A percentile compares a stretch with the other conserved stretches of the same genome.
phyloP scores from a whole-genome alignment of 2,113 vertebrate species.

The Mungos mungo region DNA sequence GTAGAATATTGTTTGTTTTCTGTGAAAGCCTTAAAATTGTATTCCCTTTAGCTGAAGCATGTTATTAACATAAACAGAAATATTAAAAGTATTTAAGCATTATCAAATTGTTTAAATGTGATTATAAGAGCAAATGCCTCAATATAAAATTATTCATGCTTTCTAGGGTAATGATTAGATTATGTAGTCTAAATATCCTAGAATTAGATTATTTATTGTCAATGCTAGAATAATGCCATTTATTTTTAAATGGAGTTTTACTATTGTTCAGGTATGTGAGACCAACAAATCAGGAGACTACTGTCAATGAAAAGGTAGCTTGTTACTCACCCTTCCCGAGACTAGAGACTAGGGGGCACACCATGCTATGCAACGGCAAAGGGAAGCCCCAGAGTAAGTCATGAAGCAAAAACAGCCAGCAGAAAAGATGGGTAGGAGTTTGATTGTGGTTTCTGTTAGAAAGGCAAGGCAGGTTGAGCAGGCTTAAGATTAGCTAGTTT shows the following conservation, averaged over 20 bases:
- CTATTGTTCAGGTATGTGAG: background rate
- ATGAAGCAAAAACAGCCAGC: background rate
- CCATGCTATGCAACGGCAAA: too few species aligned
- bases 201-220: background rate
- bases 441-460: background rate
- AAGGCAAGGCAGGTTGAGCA: background rate
- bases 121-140: background rate
- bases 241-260: conserved; percentile 10
- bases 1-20: background rate
- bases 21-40: background rate
- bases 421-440: background rate
- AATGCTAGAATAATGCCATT: background rate
- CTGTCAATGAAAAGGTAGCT: background rate
- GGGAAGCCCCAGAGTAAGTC: background rate
- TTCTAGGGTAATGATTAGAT: background rate
- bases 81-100: background rate
- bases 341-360: accelerated
- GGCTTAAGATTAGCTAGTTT: background rate
- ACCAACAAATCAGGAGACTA: background rate
- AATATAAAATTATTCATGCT: background rate
- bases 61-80: conserved; percentile 21
- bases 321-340: background rate
- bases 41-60: background rate
- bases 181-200: background rate
- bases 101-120: background rate